Evolutionary conservation across 37 sponge, comb jelly and placozoan species (phyloP).

Genomic region (Eunapius fragilis): DNA sequence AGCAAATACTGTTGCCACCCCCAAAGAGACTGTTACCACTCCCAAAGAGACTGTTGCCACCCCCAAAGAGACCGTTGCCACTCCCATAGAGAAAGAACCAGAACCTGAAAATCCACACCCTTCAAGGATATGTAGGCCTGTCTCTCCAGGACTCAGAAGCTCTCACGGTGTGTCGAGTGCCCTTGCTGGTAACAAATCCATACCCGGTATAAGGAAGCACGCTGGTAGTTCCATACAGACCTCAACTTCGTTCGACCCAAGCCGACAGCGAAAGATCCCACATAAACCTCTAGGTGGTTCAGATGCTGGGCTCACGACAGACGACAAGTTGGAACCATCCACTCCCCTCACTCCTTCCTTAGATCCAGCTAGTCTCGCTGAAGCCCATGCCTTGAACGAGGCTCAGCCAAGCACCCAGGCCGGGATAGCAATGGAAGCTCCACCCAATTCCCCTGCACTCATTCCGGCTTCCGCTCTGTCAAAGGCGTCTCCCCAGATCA

Average conservation of each 20-base stretch:
- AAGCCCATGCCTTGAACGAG: not conserved
- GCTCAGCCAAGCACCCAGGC: not conserved
- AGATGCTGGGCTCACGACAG: not conserved
- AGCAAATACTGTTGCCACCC: not conserved
- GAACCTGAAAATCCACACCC: not conserved
- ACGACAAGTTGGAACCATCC: not conserved
- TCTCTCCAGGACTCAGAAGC: slow-evolving; percentile 37
- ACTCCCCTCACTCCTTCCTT: not conserved
- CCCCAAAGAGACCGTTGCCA: not conserved
- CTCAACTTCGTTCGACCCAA: slow-evolving; percentile 25
- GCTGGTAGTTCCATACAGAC: slow-evolving; percentile 52
- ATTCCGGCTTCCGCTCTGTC: not conserved
- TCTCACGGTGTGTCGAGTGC: not conserved
- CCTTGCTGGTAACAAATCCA: not conserved
- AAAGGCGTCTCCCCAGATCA: not conserved
- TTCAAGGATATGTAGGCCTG: slow-evolving; percentile 35
- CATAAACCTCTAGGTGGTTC: not conserved
- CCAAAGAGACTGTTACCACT: not conserved
- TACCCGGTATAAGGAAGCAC: not conserved
- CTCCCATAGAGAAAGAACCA: not conserved
- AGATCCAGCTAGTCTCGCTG: not conserved
- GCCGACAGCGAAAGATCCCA: slow-evolving; percentile 9
- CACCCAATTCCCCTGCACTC: not conserved
- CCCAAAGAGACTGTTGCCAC: not conserved
- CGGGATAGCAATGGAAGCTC: not conserved